Evolutionary conservation across 2,888 invertebrate genomes (phyloP).

Genomic region (Sinhomidia bicolor): DNA sequence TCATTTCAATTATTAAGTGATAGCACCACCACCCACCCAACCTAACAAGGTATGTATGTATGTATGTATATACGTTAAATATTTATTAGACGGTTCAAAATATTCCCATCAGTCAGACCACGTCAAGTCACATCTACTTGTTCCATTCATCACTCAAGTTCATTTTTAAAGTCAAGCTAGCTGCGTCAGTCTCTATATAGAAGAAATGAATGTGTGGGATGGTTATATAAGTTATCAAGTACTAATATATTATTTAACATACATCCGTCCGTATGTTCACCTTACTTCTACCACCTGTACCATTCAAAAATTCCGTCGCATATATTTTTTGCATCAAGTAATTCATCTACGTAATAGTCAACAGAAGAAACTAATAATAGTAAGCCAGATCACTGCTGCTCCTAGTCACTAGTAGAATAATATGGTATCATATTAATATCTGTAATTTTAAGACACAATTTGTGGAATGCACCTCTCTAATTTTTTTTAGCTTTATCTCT

Average conservation of each 20-base stretch:
- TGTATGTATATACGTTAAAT: background rate
- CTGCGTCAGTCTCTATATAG: conserved; percentile 20
- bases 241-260: background rate
- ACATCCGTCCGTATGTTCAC: background rate
- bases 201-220: background rate
- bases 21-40: too few relatives aligned
- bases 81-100: conserved; percentile 8
- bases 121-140: background rate
- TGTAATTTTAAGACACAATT: conserved; percentile 54
- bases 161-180: conserved; percentile 18
- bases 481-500: too few relatives aligned
- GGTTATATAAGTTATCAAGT: background rate
- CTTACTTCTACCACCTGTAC: background rate
- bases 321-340: background rate
- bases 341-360: background rate
- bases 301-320: background rate
- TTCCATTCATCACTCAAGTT: conserved; percentile 1
- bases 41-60: background rate
- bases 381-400: too few relatives aligned
- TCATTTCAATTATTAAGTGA: background rate
- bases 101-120: conserved; percentile 26
- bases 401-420: background rate
- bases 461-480: conserved; percentile 45
- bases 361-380: background rate
- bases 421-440: background rate